Evolutionary conservation across 2,888 invertebrate genomes (phyloP).

Genomic region (Dryococelus australis): DNA sequence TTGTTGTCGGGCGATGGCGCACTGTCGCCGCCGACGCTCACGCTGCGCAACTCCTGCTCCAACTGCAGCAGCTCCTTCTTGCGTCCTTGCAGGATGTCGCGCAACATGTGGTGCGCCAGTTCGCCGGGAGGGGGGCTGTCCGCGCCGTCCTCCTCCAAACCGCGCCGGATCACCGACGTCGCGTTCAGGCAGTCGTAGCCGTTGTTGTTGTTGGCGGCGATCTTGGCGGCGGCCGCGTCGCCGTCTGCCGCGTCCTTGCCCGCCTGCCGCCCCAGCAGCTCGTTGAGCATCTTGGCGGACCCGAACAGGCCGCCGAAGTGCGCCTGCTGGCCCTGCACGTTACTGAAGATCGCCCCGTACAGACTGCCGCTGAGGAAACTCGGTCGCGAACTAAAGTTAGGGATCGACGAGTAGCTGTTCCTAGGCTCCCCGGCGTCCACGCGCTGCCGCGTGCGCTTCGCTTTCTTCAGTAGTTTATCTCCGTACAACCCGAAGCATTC

Average conservation of each 20-base stretch:
- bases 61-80: slow-evolving; percentile 81
- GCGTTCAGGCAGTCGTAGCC: slow-evolving; percentile 51
- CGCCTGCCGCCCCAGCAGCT: slow-evolving; percentile 81
- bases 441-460: slow-evolving; percentile 93
- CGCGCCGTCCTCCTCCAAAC: slow-evolving; percentile 56
- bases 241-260: slow-evolving; percentile 62
- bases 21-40: slow-evolving; percentile 55
- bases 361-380: slow-evolving; percentile 86
- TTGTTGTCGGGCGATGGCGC: slow-evolving; percentile 64
- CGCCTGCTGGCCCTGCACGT: slow-evolving; percentile 74
- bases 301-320: slow-evolving; percentile 76
- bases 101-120: slow-evolving; percentile 82
- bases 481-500: slow-evolving; percentile 92
- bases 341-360: slow-evolving; percentile 84
- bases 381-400: slow-evolving; percentile 78
- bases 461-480: slow-evolving; percentile 91
- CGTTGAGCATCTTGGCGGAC: slow-evolving; percentile 91
- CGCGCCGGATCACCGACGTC: slow-evolving; percentile 54
- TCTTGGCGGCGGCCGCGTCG: slow-evolving; percentile 46
- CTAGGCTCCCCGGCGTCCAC: slow-evolving; percentile 96
- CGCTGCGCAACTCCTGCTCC: slow-evolving; percentile 69
- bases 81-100: slow-evolving; percentile 88
- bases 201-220: slow-evolving; percentile 44
- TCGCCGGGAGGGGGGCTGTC: slow-evolving; percentile 52
- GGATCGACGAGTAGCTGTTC: slow-evolving; percentile 87